phyloP scores from a whole-genome alignment of 2,888 invertebrate genomes.

The Eupithecia tripunctaria region DNA sequence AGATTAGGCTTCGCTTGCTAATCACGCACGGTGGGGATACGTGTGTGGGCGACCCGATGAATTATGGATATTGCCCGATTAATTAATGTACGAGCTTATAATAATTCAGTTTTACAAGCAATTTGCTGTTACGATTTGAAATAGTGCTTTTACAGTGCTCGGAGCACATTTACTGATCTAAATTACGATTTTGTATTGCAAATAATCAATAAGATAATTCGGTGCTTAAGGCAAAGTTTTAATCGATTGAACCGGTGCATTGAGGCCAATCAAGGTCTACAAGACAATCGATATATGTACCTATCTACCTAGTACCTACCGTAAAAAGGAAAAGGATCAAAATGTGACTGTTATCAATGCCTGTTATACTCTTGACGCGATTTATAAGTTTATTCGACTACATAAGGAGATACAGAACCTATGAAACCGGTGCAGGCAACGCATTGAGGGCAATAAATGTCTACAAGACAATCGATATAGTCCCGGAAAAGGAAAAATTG shows the following conservation, averaged over 20 bases:
- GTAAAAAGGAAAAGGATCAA: not conserved
- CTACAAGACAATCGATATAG: no score
- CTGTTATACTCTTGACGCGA: no score
- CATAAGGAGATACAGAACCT: no score
- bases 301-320: no score
- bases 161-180: conserved; percentile 20
- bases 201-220: conserved; percentile 3
- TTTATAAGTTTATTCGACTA: no score
- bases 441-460: no score
- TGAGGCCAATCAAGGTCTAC: not conserved
- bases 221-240: not conserved
- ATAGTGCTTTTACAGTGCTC: conserved; percentile 29
- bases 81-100: conserved; percentile 61
- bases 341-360: not conserved
- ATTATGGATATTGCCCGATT: conserved; percentile 66
- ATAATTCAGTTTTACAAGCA: conserved; percentile 62
- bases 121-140: conserved; percentile 47
- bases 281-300: no score
- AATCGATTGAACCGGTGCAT: not conserved
- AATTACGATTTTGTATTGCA: conserved; percentile 16
- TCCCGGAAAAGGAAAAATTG: no score
- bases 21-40: conserved; percentile 69
- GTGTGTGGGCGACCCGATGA: conserved; percentile 74
- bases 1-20: conserved; percentile 81
- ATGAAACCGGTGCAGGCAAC: no score